These are phyloP conservation scores for Mythimna loreyi DNA, from an alignment of 2,888 invertebrate genomes.

Conservation along the genomic window DNA sequence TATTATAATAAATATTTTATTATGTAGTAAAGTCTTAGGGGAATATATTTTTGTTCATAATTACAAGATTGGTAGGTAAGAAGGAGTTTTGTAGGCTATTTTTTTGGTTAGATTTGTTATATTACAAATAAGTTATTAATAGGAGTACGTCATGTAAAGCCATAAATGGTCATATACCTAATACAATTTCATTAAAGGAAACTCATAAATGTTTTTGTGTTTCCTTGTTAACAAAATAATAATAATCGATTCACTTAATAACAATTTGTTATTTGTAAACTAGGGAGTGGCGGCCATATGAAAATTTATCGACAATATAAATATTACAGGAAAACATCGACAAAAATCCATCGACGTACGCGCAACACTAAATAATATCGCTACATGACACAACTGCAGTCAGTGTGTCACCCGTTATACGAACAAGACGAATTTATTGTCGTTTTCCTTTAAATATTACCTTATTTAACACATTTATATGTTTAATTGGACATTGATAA, in stretches of 20 bases:
- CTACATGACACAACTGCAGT: slow-evolving; percentile 64
- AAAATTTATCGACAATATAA: slow-evolving; percentile 21
- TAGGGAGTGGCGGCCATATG: not conserved
- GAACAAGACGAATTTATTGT: slow-evolving; percentile 60
- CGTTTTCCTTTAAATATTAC: slow-evolving; percentile 61
- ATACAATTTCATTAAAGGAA: not conserved
- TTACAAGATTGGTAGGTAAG: too few species aligned
- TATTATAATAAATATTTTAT: not conserved
- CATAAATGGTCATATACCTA: slow-evolving; percentile 4
- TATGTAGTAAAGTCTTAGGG: not conserved
- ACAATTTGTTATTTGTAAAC: not conserved
- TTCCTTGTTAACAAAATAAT: slow-evolving; percentile 32
- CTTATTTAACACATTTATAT: slow-evolving; percentile 40
- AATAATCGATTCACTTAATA: not conserved
- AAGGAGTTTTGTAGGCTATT: too few species aligned
- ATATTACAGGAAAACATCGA: slow-evolving; percentile 43
- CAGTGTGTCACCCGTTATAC: slow-evolving; percentile 64
- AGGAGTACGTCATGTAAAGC: not conserved
- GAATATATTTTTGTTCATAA: too few species aligned
- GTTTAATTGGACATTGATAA: slow-evolving; percentile 27
- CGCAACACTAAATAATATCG: slow-evolving; percentile 64
- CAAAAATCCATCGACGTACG: slow-evolving; percentile 46
- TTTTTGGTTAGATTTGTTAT: not conserved
- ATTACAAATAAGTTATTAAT: not conserved
- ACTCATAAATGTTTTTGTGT: not conserved